These are phyloP conservation scores for Argyresthia albistria DNA, from an alignment of 2,888 invertebrate genomes.

Conservation along the genomic window DNA sequence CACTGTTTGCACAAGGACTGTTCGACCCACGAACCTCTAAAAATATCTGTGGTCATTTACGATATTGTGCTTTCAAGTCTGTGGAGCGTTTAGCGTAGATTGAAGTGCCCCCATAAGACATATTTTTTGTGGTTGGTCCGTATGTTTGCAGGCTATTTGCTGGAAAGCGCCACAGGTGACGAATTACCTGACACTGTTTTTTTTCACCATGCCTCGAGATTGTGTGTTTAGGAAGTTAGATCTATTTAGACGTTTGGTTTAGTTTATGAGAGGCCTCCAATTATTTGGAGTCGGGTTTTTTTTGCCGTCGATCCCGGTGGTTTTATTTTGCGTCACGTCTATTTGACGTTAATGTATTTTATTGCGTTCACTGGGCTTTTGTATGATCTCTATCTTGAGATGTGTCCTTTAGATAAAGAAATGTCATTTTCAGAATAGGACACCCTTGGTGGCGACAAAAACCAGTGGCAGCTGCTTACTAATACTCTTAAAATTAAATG, in stretches of 20 bases:
- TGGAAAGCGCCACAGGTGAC: conserved; percentile 8
- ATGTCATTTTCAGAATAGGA: too few species aligned
- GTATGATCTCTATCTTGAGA: background rate
- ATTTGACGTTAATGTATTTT: background rate
- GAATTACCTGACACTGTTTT: conserved; percentile 35
- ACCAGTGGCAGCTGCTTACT: too few species aligned
- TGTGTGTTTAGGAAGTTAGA: conserved; percentile 37
- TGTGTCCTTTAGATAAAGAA: background rate
- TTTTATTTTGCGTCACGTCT: background rate
- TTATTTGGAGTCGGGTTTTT: background rate
- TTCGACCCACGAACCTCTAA: conserved; percentile 8
- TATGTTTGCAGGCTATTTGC: conserved; percentile 1
- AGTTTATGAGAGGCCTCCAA: conserved; percentile 11
- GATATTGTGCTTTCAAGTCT: too few species aligned
- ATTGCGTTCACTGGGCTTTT: background rate
- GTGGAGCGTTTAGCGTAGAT: too few species aligned
- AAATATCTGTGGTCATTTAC: too few species aligned
- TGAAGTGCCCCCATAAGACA: too few species aligned
- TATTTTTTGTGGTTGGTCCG: too few species aligned
- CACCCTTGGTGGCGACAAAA: too few species aligned
- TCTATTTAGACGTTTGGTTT: conserved; percentile 19
- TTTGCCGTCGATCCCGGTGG: background rate
- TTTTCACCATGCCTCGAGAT: conserved; percentile 23
- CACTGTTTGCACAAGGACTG: conserved; percentile 37
- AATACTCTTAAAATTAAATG: too few species aligned